Base-by-base conservation (phyloP, 1,140 invertebrate species). In the Metopolophium dirhodum region DNA sequence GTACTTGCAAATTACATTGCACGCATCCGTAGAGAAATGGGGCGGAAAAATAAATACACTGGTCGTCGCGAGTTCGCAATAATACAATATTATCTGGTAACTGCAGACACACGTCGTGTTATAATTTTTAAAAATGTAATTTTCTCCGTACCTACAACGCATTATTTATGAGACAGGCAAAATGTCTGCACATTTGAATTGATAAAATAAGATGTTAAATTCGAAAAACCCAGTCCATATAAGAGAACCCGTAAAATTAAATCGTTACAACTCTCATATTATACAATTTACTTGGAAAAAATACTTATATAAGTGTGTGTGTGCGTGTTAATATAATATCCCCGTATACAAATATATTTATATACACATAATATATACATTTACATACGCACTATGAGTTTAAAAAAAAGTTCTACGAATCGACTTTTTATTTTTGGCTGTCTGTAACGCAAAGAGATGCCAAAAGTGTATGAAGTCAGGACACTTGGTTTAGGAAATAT, bases 401-500 rank as follows among this genome's bases (percentile, higher is more conserved):
- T 54, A 54, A 54, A 83, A 85, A 85, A 41, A 83, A 68, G 61
- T 77, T 41, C 41, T 45, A 41, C 35, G 37, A 85, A 85, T 85
- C 37, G 22, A 41, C 83, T 85, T 85, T 45, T 85, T 41, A 37
- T 85, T 85, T 85, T 85, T 41, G 37, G 82, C 82, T 45, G 37
- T 30, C 41, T 23, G 41, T 85, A 85, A 26, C 11, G 35, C 23
- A 45, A 26, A 85, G 37, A 9, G 83, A 85, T 88, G 87, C 87
- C 87, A 88, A 41, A 41, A 88, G 20, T 54, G 23, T 88, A 51
- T n/a, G 11, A 54, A 88, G 47, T 51, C 7, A 23, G 20, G 87
- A 77, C 87, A 88, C n/a, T 49, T 22, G 23, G 30, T 88, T 51
- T 35, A 88, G 47, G 87, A 88, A 54, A 51, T 88, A 88, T 88